Base-by-base conservation (phyloP, 1,140 invertebrate species). In the Ostrea denselamellosa region DNA sequence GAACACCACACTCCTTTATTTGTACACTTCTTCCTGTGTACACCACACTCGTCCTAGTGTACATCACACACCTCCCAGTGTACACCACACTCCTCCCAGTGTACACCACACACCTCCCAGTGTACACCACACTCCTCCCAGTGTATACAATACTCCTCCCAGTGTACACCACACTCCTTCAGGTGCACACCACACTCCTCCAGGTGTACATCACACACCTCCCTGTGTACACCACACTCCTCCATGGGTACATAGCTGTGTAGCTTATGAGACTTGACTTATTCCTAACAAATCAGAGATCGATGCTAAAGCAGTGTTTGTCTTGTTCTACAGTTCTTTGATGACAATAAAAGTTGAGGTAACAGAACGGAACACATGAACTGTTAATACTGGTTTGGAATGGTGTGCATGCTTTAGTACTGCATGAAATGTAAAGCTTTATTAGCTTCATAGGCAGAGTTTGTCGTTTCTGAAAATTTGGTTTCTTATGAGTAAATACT, bases 281-380 rank as follows among this genome's bases (percentile, higher is more conserved):
- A 28, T 44, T 25, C 12, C 9, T 77, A 34, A 25, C 28, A 25
- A 77, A 25, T 2, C 25, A 8, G 28, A 77, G 68, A 34, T 25
- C 22, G 25, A 77, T 77, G 68, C 68, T 77, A 77, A 77, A 77
- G 22, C 68, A 14, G 68, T 77, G 68, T 77, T 77, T 77, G 68
- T 77, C 68, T 77, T 25, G 68, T 77, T 77, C 68, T 77, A 77
- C 68, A 77, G 68, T 77, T 77, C 68, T 77, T 77, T 77, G 68
- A 77, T 77, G 68, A 77, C 68, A 34, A 77, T 77, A 77, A 77
- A 34, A 77, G 68, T 77, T 77, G 68, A 77, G 68, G 68, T 77
- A 77, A 77, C 25, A 28, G 68, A 25, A 77, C 22, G 8, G 28
- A 77, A 28, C 68, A 77, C 68, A 28, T 28, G 68, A 77, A 77